phyloP scores from a whole-genome alignment of 2,113 vertebrate genomes.

The Psephotus haematonotus region DNA sequence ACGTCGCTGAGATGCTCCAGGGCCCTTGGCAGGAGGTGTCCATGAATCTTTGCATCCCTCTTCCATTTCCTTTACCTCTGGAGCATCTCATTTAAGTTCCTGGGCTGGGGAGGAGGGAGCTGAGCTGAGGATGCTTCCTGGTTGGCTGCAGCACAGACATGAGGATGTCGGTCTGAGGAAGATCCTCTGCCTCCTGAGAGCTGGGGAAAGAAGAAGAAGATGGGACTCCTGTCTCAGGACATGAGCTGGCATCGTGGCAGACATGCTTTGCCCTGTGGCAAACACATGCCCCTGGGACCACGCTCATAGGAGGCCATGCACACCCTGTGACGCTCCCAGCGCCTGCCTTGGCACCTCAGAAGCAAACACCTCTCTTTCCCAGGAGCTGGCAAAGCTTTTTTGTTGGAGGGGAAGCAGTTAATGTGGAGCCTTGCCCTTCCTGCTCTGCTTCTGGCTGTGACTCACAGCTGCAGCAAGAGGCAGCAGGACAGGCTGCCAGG shows the following conservation, averaged over 20 bases:
- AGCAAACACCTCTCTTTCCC: neutral
- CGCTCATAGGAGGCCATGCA: fast-evolving
- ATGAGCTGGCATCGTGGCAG: fast-evolving
- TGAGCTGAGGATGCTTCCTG: neutral
- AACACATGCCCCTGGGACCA: too few species aligned
- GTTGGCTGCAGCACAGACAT: fast-evolving
- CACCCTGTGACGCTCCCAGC: fast-evolving
- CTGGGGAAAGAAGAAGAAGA: neutral
- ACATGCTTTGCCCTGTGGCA: neutral
- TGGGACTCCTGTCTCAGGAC: neutral
- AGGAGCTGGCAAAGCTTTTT: neutral
- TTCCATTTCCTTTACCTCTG: neutral
- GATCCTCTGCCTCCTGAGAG: neutral
- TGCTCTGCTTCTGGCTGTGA: neutral
- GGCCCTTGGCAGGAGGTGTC: neutral
- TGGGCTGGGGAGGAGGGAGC: neutral
- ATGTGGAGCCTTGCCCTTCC: neutral
- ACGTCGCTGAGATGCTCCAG: fast-evolving
- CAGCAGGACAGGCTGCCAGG: neutral
- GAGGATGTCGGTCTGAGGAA: neutral
- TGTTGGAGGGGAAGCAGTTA: neutral
- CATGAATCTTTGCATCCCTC: fast-evolving
- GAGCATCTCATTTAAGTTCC: neutral
- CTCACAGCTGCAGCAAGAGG: neutral
- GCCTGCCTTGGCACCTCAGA: neutral